Evolutionary conservation across 2,888 invertebrate species (phyloP).

Genomic region (Erebia palarica): DNA sequence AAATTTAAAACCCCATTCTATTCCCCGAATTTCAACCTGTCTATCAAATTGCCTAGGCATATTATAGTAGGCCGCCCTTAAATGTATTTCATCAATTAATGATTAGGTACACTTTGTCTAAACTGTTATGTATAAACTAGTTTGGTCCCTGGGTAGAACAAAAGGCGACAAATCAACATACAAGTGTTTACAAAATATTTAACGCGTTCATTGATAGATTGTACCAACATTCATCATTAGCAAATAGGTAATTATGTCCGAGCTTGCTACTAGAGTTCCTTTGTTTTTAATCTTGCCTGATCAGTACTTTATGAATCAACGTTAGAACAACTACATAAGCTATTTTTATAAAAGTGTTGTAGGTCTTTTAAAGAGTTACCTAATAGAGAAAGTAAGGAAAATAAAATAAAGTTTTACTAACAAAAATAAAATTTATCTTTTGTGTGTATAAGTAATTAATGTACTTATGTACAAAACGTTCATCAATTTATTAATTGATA

Average conservation of each 20-base stretch:
- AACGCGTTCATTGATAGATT: slow-evolving; percentile 23
- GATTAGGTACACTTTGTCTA: no score
- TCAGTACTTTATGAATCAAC: not conserved
- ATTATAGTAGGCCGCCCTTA: no score
- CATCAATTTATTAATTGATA: not conserved
- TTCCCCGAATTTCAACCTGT: no score
- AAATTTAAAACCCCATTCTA: not conserved
- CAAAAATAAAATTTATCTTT: no score
- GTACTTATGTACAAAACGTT: not conserved
- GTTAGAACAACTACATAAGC: no score
- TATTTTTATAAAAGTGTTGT: no score
- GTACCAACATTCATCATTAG: slow-evolving; percentile 18
- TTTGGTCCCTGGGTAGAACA: not conserved
- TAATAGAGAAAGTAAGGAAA: no score
- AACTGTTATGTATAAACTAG: not conserved
- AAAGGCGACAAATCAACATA: slow-evolving; percentile 13
- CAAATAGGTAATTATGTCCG: not conserved
- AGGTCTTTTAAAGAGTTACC: no score
- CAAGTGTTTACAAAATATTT: slow-evolving; percentile 34
- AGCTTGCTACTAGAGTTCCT: not conserved
- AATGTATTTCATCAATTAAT: no score
- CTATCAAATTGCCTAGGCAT: no score
- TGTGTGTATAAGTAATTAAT: no score
- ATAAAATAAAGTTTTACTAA: no score
- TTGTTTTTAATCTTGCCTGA: not conserved